Evolutionary conservation across 1,140 invertebrate genomes (phyloP).

Genomic region (Diuraphis noxia): DNA sequence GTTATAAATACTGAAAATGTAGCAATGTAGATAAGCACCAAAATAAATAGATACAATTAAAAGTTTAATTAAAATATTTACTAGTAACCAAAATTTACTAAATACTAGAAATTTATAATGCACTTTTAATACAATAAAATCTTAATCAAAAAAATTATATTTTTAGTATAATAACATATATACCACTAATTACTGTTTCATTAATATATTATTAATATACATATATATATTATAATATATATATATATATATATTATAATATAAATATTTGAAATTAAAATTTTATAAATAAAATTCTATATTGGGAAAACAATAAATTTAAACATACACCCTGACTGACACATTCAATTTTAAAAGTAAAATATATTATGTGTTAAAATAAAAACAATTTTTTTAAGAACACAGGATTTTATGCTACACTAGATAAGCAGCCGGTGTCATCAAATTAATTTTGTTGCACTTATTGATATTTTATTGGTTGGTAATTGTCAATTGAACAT

Average conservation of each 20-base stretch:
- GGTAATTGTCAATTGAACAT: neutral
- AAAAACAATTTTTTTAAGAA: neutral
- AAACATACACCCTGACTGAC: neutral
- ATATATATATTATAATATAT: neutral
- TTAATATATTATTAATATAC: neutral
- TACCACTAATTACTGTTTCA: constrained; percentile 19
- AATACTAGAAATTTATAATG: neutral
- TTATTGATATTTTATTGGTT: neutral
- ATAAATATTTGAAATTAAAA: neutral
- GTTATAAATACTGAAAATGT: neutral
- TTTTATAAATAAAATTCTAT: neutral
- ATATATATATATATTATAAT: neutral
- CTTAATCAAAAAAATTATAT: neutral
- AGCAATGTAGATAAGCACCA: neutral
- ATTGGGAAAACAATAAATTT: neutral
- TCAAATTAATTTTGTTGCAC: neutral
- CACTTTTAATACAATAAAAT: neutral
- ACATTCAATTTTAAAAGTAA: neutral
- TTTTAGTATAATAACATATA: neutral
- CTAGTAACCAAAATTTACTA: neutral
- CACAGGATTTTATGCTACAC: neutral
- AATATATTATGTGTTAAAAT: constrained; percentile 3
- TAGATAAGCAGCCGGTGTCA: neutral
- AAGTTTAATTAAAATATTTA: neutral
- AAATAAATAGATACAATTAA: neutral